Percentiles rank a stretch among this genome's conserved stretches.
Evolutionary conservation across 2,888 invertebrate species (phyloP).

Genomic region (Balanococcus diminutus): DNA sequence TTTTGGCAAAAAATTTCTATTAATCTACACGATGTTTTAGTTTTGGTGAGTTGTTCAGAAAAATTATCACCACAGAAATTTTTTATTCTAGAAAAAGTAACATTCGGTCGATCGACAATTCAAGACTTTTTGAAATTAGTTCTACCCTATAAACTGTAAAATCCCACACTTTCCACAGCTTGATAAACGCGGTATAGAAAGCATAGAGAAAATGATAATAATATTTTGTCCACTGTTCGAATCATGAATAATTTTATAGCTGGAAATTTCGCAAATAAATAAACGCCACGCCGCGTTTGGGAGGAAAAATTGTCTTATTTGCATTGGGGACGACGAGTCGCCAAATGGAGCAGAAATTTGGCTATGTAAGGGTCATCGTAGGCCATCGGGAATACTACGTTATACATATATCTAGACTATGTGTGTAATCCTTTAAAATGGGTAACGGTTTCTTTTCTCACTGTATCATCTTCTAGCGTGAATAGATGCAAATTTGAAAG

Average conservation of each 20-base stretch:
- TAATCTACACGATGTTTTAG: too few relatives aligned
- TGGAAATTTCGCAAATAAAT: slow-evolving; percentile 28
- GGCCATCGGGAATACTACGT: slow-evolving; percentile 45
- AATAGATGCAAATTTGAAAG: slow-evolving; percentile 39
- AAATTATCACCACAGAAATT: too few relatives aligned
- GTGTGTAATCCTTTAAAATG: slow-evolving; percentile 45
- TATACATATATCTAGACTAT: slow-evolving; percentile 14
- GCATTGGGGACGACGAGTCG: slow-evolving; percentile 51
- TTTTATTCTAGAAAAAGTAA: background rate
- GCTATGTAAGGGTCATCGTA: slow-evolving; percentile 50
- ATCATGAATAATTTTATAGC: background rate
- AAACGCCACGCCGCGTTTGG: background rate
- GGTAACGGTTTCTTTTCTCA: slow-evolving; percentile 34
- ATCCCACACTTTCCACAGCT: too few relatives aligned
- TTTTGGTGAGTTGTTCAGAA: too few relatives aligned
- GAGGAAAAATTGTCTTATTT: slow-evolving; percentile 49
- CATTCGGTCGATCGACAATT: background rate
- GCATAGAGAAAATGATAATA: too few relatives aligned
- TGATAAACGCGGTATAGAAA: too few relatives aligned
- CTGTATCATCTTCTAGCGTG: slow-evolving; percentile 12
- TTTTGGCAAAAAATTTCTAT: too few relatives aligned
- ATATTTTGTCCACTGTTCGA: background rate
- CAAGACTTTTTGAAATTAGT: too few relatives aligned
- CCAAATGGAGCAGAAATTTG: slow-evolving; percentile 54
- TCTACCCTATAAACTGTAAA: too few relatives aligned